Conservation (phyloP, 2,113 vertebrate genomes). For the Alligator mississippiensis region DNA sequence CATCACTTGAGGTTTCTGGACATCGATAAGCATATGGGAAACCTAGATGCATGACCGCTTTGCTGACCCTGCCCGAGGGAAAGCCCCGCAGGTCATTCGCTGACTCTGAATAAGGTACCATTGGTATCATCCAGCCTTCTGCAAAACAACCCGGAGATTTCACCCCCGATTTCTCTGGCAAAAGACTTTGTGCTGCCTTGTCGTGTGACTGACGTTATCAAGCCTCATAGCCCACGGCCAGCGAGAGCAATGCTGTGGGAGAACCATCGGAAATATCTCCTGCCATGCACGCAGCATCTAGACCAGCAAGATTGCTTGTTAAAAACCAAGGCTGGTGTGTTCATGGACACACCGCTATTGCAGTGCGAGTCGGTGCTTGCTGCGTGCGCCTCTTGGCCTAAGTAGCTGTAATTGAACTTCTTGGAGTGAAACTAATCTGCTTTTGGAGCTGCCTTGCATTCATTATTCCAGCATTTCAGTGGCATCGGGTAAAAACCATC, state of each 20-base stretch:
- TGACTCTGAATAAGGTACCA: background rate
- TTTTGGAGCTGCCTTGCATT: background rate
- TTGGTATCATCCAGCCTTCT: background rate
- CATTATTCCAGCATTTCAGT: background rate
- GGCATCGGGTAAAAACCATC: background rate
- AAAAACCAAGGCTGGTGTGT: background rate
- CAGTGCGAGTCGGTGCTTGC: background rate
- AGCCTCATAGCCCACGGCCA: background rate
- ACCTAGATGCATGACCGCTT: background rate
- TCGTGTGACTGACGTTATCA: background rate
- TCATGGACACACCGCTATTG: background rate
- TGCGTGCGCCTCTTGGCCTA: background rate
- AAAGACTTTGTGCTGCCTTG: background rate
- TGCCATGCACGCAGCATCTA: accelerated
- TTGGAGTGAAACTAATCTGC: background rate
- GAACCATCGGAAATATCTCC: accelerated
- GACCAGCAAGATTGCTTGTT: accelerated
- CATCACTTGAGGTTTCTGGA: background rate
- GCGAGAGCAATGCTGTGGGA: background rate
- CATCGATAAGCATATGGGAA: background rate
- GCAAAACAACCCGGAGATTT: background rate
- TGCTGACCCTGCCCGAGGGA: background rate
- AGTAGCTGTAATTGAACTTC: accelerated
- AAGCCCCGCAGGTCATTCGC: background rate
- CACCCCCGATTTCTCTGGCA: background rate